Evolutionary conservation across 2,113 vertebrate species (phyloP).

Genomic region (Accipiter virgatus): DNA sequence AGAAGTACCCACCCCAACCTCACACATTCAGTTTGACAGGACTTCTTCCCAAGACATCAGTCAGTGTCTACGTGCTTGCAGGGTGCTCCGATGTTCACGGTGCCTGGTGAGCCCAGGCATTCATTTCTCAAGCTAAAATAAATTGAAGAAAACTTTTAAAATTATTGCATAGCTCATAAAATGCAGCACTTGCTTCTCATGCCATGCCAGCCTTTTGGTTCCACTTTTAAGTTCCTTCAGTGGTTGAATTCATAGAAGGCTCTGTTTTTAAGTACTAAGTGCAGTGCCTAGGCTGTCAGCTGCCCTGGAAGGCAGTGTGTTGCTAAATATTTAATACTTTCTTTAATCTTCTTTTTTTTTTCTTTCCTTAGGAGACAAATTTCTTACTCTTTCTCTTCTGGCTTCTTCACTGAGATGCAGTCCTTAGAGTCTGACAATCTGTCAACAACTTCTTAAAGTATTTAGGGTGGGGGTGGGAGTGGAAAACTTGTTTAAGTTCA

Average conservation of each 20-base stretch:
- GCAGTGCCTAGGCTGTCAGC: neutral
- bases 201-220: neutral
- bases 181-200: neutral
- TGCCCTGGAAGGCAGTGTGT: neutral
- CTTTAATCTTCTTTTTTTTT: neutral
- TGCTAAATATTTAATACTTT: neutral
- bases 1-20: neutral
- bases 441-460: neutral
- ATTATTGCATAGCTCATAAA: neutral
- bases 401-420: neutral
- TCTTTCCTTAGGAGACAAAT: neutral
- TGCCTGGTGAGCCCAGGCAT: neutral
- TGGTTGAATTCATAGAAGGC: neutral
- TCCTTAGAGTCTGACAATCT: neutral
- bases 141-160: neutral
- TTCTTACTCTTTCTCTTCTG: neutral
- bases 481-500: neutral
- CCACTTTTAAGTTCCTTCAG: neutral
- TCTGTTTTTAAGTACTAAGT: neutral
- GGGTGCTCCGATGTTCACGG: neutral
- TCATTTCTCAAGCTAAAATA: neutral
- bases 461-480: neutral
- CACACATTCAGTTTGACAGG: neutral
- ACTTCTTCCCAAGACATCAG: neutral
- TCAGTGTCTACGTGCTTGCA: neutral